Base-by-base conservation (phyloP, 1,140 invertebrate genomes). In the Parasteatoda tepidariorum region DNA sequence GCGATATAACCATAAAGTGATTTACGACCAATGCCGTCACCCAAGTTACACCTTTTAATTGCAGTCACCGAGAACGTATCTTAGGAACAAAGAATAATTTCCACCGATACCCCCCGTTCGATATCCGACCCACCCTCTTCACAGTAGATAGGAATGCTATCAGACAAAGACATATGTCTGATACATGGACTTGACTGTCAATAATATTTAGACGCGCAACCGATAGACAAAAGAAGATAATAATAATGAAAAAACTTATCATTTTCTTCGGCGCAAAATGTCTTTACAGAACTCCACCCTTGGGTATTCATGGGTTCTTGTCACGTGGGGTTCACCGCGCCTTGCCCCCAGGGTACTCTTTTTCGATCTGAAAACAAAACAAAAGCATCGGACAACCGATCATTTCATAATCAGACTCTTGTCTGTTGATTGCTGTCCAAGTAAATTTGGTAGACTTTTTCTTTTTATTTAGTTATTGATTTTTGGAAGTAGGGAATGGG, bases 171-270 rank as follows among this genome's bases (percentile, higher is more conserved):
- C 67, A 71, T 38, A 33, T 71, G 67, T 38, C 78, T 82, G 78
- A 82, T 82, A 70, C 71, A 82, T 82, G 78, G 68, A 82, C 15
- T 30, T 18, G 66, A 71, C 78, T 82, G 78, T 82, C 78, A 82
- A 82, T 82, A 82, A 82, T 82, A 82, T 71, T 70, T 67, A 67
- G 13, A 57, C n/a, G 48, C 28, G 48, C 33, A 54, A 55, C 4
- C 26, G 28, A 34, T 22, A 34, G 31, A 7, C 34, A 64, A 31
- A 11, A 48, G 34, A 26, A 76, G 24, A 28, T 24, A 30, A 34
- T 22, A 59, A 73, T 3, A 55, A 55, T 13, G 26, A 71, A 30
- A 73, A 31, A 28, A 26, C 33, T 66, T 78, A 78, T 78, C 74
- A 57, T 79, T 82, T 82, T 71, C 48, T 71, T 70, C 26, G 48